Conservation (phyloP, 2,113 vertebrate genomes). For the Alces alces region DNA sequence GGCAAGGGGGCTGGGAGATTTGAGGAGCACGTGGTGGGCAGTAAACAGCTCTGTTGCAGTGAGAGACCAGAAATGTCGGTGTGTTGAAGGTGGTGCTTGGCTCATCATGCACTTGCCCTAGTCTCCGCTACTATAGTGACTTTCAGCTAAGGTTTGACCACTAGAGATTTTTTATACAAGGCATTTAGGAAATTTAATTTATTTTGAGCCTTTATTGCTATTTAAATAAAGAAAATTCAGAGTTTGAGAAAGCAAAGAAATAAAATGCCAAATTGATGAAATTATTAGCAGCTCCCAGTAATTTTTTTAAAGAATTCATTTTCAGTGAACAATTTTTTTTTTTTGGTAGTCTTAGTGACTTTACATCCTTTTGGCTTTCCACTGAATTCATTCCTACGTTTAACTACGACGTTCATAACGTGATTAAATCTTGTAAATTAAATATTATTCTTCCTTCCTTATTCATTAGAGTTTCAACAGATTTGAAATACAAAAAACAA, state of each 20-base stretch:
- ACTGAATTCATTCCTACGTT: neutral
- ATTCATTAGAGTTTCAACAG: constrained; percentile 87
- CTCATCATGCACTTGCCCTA: neutral
- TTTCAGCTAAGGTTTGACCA: neutral
- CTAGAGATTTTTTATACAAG: neutral
- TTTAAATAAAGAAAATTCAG: constrained; percentile 14
- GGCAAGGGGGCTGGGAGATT: neutral
- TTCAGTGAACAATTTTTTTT: constrained; percentile 26
- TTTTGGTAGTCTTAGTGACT: constrained; percentile 18
- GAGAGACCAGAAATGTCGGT: neutral
- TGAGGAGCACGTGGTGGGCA: neutral
- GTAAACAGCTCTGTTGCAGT: neutral
- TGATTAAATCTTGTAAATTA: constrained; percentile 30
- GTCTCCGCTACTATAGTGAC: neutral
- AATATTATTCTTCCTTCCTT: constrained; percentile 22
- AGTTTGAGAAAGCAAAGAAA: constrained; percentile 10
- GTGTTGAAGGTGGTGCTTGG: neutral
- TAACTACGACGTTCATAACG: neutral
- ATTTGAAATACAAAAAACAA: constrained; percentile 95
- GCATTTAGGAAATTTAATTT: constrained; percentile 28
- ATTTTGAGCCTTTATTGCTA: constrained; percentile 37
- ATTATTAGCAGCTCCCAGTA: neutral
- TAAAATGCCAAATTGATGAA: constrained; percentile 13
- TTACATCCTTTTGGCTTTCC: neutral
- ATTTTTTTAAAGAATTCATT: constrained; percentile 28